Evolutionary conservation across 2,113 vertebrate genomes (phyloP).

Genomic region (Pithys albifrons): DNA sequence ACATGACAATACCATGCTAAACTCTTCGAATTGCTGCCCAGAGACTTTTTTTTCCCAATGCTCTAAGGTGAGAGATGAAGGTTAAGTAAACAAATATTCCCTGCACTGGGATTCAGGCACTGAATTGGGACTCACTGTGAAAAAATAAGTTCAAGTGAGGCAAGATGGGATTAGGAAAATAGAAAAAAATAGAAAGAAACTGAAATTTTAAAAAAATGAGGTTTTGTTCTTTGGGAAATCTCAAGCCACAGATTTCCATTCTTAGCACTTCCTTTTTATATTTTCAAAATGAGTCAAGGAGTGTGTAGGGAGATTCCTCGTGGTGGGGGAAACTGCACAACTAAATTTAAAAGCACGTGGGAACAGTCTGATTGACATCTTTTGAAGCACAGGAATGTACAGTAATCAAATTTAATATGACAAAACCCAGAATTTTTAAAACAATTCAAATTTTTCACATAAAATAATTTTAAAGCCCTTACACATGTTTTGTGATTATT

Average conservation of each 20-base stretch:
- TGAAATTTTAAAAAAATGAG: background rate
- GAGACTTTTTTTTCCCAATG: background rate
- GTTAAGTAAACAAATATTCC: background rate
- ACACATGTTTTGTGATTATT: background rate
- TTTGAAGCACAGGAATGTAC: background rate
- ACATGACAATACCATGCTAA: background rate
- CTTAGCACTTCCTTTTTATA: background rate
- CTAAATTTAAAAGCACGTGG: background rate
- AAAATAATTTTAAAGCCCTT: background rate
- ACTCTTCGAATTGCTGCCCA: background rate
- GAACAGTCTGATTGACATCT: background rate
- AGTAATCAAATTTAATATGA: background rate
- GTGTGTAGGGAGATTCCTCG: background rate
- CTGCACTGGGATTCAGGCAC: background rate
- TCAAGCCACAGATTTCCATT: background rate
- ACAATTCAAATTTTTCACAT: accelerated
- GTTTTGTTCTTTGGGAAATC: background rate
- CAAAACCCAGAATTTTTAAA: background rate
- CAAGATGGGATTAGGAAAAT: background rate
- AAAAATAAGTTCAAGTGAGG: background rate
- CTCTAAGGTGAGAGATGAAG: background rate
- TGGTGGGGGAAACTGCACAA: background rate
- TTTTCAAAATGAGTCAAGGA: background rate
- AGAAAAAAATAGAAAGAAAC: background rate
- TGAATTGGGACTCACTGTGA: background rate